phyloP scores from a whole-genome alignment of 2,797 vertebrate species.

The Gallirallus australis region DNA sequence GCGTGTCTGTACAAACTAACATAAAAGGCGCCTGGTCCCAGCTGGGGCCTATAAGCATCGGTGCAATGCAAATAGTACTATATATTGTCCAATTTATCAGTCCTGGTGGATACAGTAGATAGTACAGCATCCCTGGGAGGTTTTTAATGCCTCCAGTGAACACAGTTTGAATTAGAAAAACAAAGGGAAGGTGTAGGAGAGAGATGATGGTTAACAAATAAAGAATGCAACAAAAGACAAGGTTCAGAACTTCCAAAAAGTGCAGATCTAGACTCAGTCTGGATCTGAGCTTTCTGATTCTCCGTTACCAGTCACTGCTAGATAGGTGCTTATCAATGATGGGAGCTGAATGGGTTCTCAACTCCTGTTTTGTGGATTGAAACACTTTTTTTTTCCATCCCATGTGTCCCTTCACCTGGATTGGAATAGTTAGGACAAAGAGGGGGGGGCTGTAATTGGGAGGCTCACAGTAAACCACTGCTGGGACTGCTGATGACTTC shows the following conservation, averaged over 20 bases:
- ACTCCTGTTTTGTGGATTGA: background rate
- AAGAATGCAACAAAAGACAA: background rate
- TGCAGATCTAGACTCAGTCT: background rate
- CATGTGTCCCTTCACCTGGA: background rate
- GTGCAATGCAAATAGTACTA: background rate
- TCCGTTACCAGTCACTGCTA: background rate
- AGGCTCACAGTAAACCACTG: background rate
- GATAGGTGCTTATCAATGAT: fast-evolving
- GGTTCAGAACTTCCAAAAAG: background rate
- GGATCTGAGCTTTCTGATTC: background rate
- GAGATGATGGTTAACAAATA: background rate
- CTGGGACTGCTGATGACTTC: background rate
- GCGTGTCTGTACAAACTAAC: background rate
- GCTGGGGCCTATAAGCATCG: background rate
- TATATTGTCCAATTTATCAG: background rate
- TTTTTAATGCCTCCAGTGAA: background rate
- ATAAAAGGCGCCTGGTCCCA: background rate
- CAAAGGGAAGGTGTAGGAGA: background rate
- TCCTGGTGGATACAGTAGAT: background rate
- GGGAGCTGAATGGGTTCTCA: background rate
- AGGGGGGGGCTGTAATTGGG: fast-evolving
- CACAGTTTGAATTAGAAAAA: background rate
- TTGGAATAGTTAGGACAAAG: background rate
- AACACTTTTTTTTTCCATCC: background rate
- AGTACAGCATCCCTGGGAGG: background rate